phyloP scores from a whole-genome alignment of 1,140 invertebrate genomes.

The Hyphantria cunea region DNA sequence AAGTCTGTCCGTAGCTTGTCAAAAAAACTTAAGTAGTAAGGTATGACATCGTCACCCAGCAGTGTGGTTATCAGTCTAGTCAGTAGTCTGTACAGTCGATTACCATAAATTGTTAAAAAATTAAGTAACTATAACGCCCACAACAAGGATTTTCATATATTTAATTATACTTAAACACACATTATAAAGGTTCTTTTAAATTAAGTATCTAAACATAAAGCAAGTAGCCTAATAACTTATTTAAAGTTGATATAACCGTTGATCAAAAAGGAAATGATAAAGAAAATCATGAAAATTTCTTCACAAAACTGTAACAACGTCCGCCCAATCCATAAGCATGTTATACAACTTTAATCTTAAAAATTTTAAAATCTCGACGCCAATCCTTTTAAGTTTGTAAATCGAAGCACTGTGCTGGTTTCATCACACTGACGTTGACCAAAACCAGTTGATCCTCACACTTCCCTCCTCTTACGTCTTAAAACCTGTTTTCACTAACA shows the following conservation, averaged over 20 bases:
- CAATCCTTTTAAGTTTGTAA: slow-evolving; percentile 61
- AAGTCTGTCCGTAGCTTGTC: no score
- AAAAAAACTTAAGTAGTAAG: no score
- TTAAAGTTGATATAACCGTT: background rate
- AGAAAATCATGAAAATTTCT: background rate
- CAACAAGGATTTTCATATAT: no score
- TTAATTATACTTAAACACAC: no score
- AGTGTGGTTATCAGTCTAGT: no score
- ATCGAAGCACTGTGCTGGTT: slow-evolving; percentile 52
- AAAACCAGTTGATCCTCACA: slow-evolving; percentile 37
- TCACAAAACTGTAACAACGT: no score
- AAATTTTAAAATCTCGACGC: slow-evolving; percentile 49
- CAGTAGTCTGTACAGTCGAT: no score
- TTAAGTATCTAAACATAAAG: background rate
- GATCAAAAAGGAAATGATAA: no score
- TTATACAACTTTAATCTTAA: slow-evolving; percentile 18
- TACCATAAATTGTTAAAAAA: no score
- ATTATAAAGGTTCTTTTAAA: no score
- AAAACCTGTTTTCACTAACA: slow-evolving; percentile 27
- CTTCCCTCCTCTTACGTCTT: slow-evolving; percentile 19
- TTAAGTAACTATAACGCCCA: no score
- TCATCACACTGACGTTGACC: slow-evolving; percentile 55
- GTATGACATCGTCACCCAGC: no score
- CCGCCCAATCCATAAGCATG: slow-evolving; percentile 8
- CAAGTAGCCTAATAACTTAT: background rate